These are phyloP conservation scores for Lepidurus couesii DNA, from an alignment of 1,140 invertebrate genomes.

Conservation along the genomic window DNA sequence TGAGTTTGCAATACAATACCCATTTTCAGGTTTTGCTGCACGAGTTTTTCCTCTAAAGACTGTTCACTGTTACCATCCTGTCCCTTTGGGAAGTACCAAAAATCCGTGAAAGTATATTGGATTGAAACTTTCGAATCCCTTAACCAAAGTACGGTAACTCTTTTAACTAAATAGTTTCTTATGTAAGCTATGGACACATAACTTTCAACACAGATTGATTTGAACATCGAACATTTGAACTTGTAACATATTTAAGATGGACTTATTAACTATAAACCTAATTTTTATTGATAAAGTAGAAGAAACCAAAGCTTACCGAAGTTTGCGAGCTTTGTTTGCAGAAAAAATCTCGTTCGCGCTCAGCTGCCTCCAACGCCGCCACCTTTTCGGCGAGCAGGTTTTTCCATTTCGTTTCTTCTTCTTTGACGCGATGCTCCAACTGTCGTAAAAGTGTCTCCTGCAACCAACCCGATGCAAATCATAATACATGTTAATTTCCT, in stretches of 20 bases:
- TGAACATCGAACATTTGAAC: too few species aligned
- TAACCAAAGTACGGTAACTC: too few species aligned
- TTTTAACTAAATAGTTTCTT: too few species aligned
- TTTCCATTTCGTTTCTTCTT: slow-evolving; percentile 63
- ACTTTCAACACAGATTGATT: too few species aligned
- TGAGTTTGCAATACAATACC: slow-evolving; percentile 9
- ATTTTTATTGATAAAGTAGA: neutral
- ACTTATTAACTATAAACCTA: too few species aligned
- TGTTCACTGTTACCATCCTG: too few species aligned
- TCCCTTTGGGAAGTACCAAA: too few species aligned
- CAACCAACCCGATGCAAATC: slow-evolving; percentile 25
- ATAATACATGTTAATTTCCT: too few species aligned
- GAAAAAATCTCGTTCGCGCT: slow-evolving; percentile 44
- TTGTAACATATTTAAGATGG: too few species aligned
- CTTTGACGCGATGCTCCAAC: slow-evolving; percentile 61
- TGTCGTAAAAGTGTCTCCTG: slow-evolving; percentile 63
- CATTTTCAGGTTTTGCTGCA: neutral
- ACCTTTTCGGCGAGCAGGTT: slow-evolving; percentile 56
- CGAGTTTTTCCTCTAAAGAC: neutral
- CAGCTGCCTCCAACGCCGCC: slow-evolving; percentile 54
- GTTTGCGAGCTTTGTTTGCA: slow-evolving; percentile 13
- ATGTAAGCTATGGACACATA: too few species aligned
- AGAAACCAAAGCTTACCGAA: neutral
- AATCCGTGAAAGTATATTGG: too few species aligned
- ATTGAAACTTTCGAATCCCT: too few species aligned